These are phyloP conservation scores for Oegoconia quadripuncta DNA, from an alignment of 2,888 invertebrate genomes.

Conservation along the genomic window DNA sequence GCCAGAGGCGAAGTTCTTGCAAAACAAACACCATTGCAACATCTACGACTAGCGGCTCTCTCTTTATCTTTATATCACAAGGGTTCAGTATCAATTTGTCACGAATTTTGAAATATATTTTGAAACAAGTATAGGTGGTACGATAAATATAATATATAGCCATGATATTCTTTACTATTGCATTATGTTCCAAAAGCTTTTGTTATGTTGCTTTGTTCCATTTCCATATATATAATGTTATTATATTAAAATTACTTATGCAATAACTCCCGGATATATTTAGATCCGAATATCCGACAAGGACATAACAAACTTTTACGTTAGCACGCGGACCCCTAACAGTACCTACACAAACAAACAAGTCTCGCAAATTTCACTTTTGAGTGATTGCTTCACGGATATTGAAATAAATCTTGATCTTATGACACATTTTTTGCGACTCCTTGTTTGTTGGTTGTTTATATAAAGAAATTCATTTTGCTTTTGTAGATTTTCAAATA, in stretches of 20 bases:
- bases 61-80: constrained; percentile 37
- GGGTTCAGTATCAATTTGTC: not conserved
- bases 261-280: no score
- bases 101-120: not conserved
- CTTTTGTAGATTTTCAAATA: no score
- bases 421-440: constrained; percentile 8
- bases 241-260: no score
- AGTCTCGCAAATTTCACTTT: constrained; percentile 21
- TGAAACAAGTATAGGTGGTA: not conserved
- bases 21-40: constrained; percentile 63
- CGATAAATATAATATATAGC: no score
- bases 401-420: constrained; percentile 13
- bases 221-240: no score
- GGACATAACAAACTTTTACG: no score
- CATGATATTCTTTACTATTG: not conserved
- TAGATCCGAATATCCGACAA: no score
- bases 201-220: no score
- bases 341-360: constrained; percentile 15
- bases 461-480: no score
- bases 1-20: constrained; percentile 64
- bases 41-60: constrained; percentile 46
- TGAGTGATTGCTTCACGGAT: constrained; percentile 18
- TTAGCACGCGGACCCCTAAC: constrained; percentile 2
- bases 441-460: constrained; percentile 2
- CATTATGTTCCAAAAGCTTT: no score